These are phyloP conservation scores for Orthochromis indermauri DNA, from an alignment of 2,113 vertebrate genomes.

Conservation along the genomic window DNA sequence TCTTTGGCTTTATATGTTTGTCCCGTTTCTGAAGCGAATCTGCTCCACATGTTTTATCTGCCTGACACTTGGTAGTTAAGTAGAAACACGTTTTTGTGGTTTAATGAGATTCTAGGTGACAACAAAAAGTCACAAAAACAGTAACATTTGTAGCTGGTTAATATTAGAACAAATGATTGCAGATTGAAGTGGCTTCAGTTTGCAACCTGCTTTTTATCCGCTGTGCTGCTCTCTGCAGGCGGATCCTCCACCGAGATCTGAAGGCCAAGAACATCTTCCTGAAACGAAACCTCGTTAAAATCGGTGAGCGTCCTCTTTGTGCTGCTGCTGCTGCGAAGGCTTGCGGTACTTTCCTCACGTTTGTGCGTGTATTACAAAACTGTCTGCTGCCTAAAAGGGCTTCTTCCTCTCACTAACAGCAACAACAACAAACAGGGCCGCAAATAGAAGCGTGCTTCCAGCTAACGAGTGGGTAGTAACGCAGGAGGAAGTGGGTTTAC, in stretches of 20 bases:
- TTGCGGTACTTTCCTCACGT: not conserved
- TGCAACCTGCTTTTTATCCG: not conserved
- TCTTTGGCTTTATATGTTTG: not conserved
- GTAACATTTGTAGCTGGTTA: not conserved
- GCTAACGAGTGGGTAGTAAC: not conserved
- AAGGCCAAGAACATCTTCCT: conserved; percentile 88
- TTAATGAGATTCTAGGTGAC: not conserved
- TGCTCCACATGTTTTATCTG: rapidly evolving
- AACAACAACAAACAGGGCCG: not conserved
- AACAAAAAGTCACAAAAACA: not conserved
- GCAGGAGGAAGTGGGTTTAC: not conserved
- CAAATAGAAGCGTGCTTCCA: not conserved
- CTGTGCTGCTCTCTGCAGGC: conserved; percentile 51
- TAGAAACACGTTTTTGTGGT: not conserved
- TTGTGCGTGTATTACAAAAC: not conserved
- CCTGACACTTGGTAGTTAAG: not conserved
- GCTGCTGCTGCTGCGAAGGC: not conserved
- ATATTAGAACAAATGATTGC: not conserved
- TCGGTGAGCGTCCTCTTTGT: conserved; percentile 68
- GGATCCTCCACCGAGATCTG: conserved; percentile 84
- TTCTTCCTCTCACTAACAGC: not conserved
- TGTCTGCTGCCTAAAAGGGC: not conserved
- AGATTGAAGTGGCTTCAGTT: not conserved
- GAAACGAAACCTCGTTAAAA: conserved; percentile 83
- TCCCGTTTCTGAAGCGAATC: not conserved